These are phyloP conservation scores for Melipona bicolor DNA, from an alignment of 2,888 invertebrate species.

Conservation along the genomic window DNA sequence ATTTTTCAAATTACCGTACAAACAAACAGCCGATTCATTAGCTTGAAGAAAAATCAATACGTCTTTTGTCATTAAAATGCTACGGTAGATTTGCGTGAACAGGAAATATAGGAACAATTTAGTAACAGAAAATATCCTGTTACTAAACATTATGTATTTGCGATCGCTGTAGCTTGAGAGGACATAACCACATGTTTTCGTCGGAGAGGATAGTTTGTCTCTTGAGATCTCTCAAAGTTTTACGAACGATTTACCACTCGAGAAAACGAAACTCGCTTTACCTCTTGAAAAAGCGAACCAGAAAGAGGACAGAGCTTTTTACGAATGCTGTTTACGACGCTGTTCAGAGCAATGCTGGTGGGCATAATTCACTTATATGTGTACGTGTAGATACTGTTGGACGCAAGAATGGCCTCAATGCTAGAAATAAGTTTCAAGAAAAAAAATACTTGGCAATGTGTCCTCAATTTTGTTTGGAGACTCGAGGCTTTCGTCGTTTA, in stretches of 20 bases:
- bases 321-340: slow-evolving; percentile 61
- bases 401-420: neutral
- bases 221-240: slow-evolving; percentile 49
- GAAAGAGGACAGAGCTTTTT: slow-evolving; percentile 5
- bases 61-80: slow-evolving; percentile 67
- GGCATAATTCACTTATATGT: slow-evolving; percentile 39
- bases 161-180: slow-evolving; percentile 60
- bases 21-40: slow-evolving; percentile 33
- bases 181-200: slow-evolving; percentile 69
- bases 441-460: neutral
- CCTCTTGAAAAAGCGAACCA: neutral
- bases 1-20: slow-evolving; percentile 33
- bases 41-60: slow-evolving; percentile 59
- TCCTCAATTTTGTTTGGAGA: neutral
- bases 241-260: slow-evolving; percentile 47
- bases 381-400: slow-evolving; percentile 20
- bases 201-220: slow-evolving; percentile 53
- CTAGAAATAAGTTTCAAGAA: neutral
- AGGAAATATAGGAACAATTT: slow-evolving; percentile 29
- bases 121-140: slow-evolving; percentile 74
- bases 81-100: slow-evolving; percentile 49
- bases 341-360: slow-evolving; percentile 55
- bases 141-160: slow-evolving; percentile 73
- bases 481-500: neutral
- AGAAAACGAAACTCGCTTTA: slow-evolving; percentile 23